Percentiles rank a stretch among this genome's conserved stretches.
Conservation (phyloP, 37 sponge, comb jelly and placozoan genomes). For the Cliona cf. orientalis region DNA sequence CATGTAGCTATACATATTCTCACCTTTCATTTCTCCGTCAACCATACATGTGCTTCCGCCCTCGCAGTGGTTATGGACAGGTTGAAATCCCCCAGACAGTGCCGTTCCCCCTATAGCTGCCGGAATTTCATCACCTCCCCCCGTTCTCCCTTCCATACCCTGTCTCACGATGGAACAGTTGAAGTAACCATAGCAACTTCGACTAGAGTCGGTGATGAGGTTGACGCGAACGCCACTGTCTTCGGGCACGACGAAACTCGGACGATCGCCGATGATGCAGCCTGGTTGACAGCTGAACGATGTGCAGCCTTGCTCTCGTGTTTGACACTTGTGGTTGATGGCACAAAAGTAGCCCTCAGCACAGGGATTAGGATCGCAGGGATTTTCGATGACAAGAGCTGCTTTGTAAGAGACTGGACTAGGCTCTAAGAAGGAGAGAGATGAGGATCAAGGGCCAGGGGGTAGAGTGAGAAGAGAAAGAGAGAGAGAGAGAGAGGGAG, state of each 20-base stretch:
- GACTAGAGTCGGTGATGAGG: neutral
- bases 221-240: constrained; percentile 29
- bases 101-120: neutral
- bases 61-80: neutral
- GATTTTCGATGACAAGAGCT: too few species aligned
- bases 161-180: constrained; percentile 44
- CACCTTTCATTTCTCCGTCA: neutral
- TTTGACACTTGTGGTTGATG: constrained; percentile 52
- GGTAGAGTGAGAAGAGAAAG: too few species aligned
- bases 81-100: neutral
- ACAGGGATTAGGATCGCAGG: constrained; percentile 70
- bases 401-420: too few species aligned
- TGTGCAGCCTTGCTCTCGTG: constrained; percentile 17
- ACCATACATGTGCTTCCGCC: neutral
- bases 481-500: neutral
- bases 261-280: constrained; percentile 23
- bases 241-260: constrained; percentile 15
- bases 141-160: neutral
- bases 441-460: too few species aligned
- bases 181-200: constrained; percentile 44
- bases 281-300: constrained; percentile 53
- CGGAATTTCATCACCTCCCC: too few species aligned
- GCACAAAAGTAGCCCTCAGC: constrained; percentile 45
- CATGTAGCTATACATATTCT: neutral
- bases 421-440: too few species aligned